Conservation (phyloP, 2,113 vertebrate genomes). For the Gavia stellata region DNA sequence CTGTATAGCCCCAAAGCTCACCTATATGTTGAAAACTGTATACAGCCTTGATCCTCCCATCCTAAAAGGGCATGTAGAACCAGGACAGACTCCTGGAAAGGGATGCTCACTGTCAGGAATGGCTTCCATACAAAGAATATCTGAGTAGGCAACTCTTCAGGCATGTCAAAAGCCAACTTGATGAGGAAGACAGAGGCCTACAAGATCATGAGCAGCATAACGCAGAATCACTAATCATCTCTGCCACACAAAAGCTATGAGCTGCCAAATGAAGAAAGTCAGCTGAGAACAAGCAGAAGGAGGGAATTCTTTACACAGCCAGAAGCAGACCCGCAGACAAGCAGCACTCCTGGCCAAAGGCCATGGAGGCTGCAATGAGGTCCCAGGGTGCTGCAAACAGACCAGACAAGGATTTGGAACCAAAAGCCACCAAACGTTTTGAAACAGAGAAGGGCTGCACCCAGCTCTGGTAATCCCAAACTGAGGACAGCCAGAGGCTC, state of each 20-base stretch:
- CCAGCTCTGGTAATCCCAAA: not conserved
- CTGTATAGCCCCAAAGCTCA: not conserved
- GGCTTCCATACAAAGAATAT: not conserved
- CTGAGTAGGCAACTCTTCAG: not conserved
- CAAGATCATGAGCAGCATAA: not conserved
- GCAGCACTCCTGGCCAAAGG: not conserved
- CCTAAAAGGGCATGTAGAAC: not conserved
- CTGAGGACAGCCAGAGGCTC: not conserved
- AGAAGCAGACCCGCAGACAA: not conserved
- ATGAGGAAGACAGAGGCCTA: not conserved
- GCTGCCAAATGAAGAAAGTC: not conserved
- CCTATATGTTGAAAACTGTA: not conserved
- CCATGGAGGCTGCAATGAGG: not conserved
- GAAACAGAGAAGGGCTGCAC: not conserved
- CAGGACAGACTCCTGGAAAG: not conserved
- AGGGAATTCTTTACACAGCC: not conserved
- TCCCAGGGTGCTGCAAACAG: not conserved
- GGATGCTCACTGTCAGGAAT: not conserved
- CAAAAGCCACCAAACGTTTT: not conserved
- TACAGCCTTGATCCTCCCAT: not conserved
- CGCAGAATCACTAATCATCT: not conserved
- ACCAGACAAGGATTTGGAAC: not conserved
- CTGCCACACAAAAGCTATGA: not conserved
- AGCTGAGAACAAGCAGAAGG: not conserved
- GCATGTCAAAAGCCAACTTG: not conserved